Base-by-base conservation (phyloP, 2,888 invertebrate species). In the Troides oblongomaculatus region DNA sequence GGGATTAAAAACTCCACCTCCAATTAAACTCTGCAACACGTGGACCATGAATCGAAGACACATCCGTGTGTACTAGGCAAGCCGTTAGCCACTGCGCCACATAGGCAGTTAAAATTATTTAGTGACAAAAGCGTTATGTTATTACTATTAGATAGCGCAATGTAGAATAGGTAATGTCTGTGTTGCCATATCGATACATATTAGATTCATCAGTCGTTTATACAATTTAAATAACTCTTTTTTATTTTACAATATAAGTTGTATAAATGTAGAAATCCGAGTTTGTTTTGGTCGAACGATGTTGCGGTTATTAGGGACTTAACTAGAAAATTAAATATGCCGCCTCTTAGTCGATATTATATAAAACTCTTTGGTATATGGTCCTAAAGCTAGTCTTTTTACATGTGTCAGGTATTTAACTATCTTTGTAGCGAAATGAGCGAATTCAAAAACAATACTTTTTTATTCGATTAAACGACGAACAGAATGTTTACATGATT, bases 281-380 rank as follows among this genome's bases (percentile, higher is more conserved):
- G 82, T 78, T 83, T 84, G 85, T 86, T 39, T 39, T 87, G 85
- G 87, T 88, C 87, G 88, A 88, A 87, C 80, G 81, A 80, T 71
- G 81, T 80, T 82, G 84, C 84, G 87, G 87, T 57, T 88, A 87
- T 86, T 87, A 86, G 85, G 81, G 82, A 86, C 80, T 85, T 87
- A 89, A 75, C 75, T 85, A 89, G 89, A 76, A 87, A 91, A 90
- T 92, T 88, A 90, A 88, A 90, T 88, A 89, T 78, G 83, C 80
- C 81, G 80, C 80, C 76, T 78, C 86, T 86, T 83, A 79, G 88
- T 83, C 82, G 83, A 81, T 88, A 85, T 83, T 85, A 90, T 92
- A 91, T 90, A 91, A 86, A 87, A 88, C 84, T 92, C 92, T 92
- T 92, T 92, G 92, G 92, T 92, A 90, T 89, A 86, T 84, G 88